phyloP scores from a whole-genome alignment of 2,113 vertebrate species.

The Rhagologus leucostigma region DNA sequence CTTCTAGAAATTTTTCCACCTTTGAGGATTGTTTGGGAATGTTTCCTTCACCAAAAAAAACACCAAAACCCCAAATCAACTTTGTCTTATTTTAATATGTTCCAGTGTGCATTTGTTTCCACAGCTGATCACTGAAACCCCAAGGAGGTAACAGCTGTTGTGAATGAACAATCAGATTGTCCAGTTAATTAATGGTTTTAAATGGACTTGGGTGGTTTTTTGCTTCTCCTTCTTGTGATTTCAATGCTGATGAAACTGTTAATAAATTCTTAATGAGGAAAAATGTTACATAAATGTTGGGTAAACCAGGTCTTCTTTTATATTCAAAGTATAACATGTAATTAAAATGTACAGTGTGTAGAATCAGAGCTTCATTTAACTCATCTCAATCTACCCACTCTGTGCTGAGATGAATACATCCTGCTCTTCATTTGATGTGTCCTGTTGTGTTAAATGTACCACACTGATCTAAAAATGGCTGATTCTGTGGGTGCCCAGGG shows the following conservation, averaged over 20 bases:
- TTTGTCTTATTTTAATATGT: neutral
- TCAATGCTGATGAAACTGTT: neutral
- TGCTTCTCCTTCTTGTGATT: neutral
- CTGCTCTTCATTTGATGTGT: neutral
- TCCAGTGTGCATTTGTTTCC: neutral
- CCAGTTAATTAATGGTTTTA: neutral
- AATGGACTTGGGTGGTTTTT: neutral
- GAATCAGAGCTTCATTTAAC: neutral
- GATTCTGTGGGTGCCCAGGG: neutral
- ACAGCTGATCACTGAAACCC: neutral
- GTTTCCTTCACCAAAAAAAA: neutral
- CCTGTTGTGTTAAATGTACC: neutral
- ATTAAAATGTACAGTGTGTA: neutral
- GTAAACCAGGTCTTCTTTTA: neutral
- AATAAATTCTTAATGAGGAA: slow-evolving; percentile 4
- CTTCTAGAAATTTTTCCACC: neutral
- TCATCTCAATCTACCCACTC: neutral
- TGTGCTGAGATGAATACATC: neutral
- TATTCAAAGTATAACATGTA: neutral
- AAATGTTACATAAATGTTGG: neutral
- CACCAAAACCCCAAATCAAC: neutral
- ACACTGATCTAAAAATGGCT: neutral
- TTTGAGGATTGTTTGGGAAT: neutral
- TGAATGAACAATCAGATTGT: neutral
- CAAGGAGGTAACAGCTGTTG: neutral